Evolutionary conservation across 2,888 invertebrate genomes (phyloP), one percentile per base, ranked within the genome.

Genomic region (Leptopilina drosophilae): DNA sequence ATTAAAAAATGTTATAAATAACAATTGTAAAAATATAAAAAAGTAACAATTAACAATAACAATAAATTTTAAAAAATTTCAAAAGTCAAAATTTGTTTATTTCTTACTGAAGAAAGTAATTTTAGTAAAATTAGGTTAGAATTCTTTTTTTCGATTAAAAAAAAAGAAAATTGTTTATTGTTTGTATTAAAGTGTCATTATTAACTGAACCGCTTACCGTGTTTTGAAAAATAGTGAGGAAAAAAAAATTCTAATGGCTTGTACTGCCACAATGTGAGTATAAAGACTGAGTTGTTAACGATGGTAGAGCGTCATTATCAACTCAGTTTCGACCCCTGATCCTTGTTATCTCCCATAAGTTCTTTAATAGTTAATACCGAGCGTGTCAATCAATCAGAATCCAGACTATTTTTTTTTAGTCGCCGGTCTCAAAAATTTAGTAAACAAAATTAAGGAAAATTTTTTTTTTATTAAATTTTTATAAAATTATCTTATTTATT

Each of bases 321-420:
- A 56, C 2, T 49, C 15, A 53, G 12, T 53, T n/a, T 66, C 53
- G 69, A 69, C 69, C 69, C 69, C 69, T 69, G 69, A 69, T 33
- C 53, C 26, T 53, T 53, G 33, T 56, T 69, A 69, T 69, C 69
- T 69, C 69, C 26, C 26, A 69, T 69, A 69, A 49, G 69, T 26
- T 66, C 66, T 66, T 66, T 9, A 42, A 66, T 66, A 42, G 40
- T 66, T n/a, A 42, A 42, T 66, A 66, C 42, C n/a, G 26, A 56
- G 69, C 26, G 53, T 8, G 69, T 53, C 14, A 69, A 14, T 69
- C 53, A 26, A 69, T 53, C 33, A 69, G 15, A 67, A 15, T 42
- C 46, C 8, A 46, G 7, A 46, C 46, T 9, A 46, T 46, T 46
- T 46, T 33, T 33, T 33, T 33, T 33, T 33, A 46, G 46, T 46